Evolutionary conservation across 2,797 vertebrate genomes (phyloP).

Genomic region (Arrhamphus sclerolepis): DNA sequence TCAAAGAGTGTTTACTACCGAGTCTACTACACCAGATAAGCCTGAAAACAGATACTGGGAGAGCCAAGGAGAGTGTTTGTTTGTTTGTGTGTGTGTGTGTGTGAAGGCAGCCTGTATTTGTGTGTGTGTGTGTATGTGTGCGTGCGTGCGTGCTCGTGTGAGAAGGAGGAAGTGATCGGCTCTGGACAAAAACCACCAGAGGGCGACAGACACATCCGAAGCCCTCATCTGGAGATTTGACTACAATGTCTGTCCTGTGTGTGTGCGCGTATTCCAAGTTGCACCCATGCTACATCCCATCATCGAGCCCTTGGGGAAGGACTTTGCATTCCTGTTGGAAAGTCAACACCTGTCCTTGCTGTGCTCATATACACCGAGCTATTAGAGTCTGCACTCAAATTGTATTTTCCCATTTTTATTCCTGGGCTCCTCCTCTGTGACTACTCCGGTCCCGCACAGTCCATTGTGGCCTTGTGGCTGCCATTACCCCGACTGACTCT

Average conservation of each 20-base stretch:
- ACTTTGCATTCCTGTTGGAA: slow-evolving; percentile 51
- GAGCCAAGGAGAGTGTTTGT: slow-evolving; percentile 64
- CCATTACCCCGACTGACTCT: slow-evolving; percentile 36
- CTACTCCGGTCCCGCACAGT: slow-evolving; percentile 39
- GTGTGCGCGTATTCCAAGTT: slow-evolving; percentile 49
- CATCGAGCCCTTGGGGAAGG: slow-evolving; percentile 44
- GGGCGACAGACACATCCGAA: slow-evolving; percentile 63
- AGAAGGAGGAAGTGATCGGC: slow-evolving; percentile 33
- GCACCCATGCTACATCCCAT: slow-evolving; percentile 45
- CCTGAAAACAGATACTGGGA: slow-evolving; percentile 73
- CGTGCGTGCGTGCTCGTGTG: too few species aligned
- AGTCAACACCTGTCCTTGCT: slow-evolving; percentile 58
- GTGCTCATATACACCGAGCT: slow-evolving; percentile 52
- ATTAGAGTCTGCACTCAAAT: slow-evolving; percentile 51
- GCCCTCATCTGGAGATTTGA: slow-evolving; percentile 44
- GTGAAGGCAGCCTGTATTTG: slow-evolving; percentile 40
- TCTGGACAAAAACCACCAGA: slow-evolving; percentile 69
- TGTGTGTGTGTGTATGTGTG: slow-evolving; percentile 22
- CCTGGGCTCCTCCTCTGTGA: slow-evolving; percentile 38
- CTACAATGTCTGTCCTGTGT: slow-evolving; percentile 47
- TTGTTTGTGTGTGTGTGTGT: slow-evolving; percentile 25
- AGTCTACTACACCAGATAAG: slow-evolving; percentile 99
- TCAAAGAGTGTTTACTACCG: slow-evolving; percentile 99
- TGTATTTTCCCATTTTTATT: slow-evolving; percentile 39
- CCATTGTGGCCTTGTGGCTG: slow-evolving; percentile 54